phyloP scores from a whole-genome alignment of 2,113 vertebrate species.

The Plecturocebus donacophilus region DNA sequence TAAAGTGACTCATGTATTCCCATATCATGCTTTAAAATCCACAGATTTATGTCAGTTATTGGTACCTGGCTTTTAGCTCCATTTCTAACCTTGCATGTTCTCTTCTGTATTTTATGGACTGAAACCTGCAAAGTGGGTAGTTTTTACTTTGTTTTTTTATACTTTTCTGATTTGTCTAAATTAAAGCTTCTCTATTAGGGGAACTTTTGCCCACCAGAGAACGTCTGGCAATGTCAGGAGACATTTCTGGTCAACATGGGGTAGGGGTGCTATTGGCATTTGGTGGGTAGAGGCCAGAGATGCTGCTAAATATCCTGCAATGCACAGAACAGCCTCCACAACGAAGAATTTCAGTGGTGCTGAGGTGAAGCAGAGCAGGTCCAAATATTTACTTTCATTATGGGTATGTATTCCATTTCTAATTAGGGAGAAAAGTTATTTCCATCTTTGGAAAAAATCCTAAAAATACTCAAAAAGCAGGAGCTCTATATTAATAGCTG shows the following conservation, averaged over 20 bases:
- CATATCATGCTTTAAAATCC: neutral
- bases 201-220: no score
- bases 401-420: neutral
- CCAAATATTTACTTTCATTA: neutral
- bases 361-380: neutral
- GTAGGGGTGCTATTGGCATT: neutral
- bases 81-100: neutral
- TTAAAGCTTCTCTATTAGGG: neutral
- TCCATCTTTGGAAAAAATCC: conserved; percentile 17
- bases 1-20: neutral
- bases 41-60: neutral
- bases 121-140: neutral
- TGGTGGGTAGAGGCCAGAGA: neutral
- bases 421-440: neutral
- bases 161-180: neutral
- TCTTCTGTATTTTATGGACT: neutral
- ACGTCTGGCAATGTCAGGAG: neutral
- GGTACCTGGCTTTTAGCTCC: neutral
- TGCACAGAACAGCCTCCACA: neutral
- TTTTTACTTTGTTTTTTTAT: neutral
- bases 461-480: conserved; percentile 8
- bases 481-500: neutral
- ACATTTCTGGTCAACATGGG: neutral
- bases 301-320: neutral
- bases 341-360: neutral